Base-by-base conservation (phyloP, 2,888 invertebrate species). In the Drosophila neonasuta region DNA sequence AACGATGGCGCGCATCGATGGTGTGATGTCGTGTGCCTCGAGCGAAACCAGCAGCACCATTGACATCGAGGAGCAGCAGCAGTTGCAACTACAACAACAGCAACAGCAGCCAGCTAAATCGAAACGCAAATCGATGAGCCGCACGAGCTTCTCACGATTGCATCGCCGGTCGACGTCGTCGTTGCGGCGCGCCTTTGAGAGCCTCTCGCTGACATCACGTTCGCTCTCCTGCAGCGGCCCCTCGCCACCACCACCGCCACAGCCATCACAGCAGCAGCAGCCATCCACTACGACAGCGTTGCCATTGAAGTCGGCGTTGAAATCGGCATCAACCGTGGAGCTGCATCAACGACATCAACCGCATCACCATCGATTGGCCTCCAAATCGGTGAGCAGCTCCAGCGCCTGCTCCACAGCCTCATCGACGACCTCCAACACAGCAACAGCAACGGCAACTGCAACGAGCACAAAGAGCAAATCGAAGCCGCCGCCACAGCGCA, bases 171-270 rank as follows among this genome's bases (percentile, higher is more conserved):
- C 94, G 30, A 92, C 93, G 1, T 94, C 94, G 32, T 95, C 94
- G 44, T 91, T 95, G 60, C 92, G 94, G n/a, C 93, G 93, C 67
- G 94, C 95, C 48, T 95, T 96, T 88, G 94, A 95, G 89, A 94
- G 92, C 79, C 91, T 96, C 51, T 94, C 92, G 78, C 91, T 95
- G 42, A 92, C 93, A 11, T 92, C 92, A 13, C 92, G 95, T 58
- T 94, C 95, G 4, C 92, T 94, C 55, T 94, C 94, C 46, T 93
- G 93, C 89, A 93, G 92, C 62, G 93, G 93, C 32, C 91, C 89
- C 29, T 88, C 90, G 10, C 82, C 86, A 4, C 87, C 89, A 52
- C 88, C 85, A 0, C 70, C 70, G 1, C 60, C 69, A n/a, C 34
- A 58, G 29, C 58, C 52, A 41, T 2, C 46, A 72, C 79, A 13